Percentiles rank a stretch among this genome's conserved stretches.
Conservation (phyloP, 2,888 invertebrate species). For the Gibbula magus region DNA sequence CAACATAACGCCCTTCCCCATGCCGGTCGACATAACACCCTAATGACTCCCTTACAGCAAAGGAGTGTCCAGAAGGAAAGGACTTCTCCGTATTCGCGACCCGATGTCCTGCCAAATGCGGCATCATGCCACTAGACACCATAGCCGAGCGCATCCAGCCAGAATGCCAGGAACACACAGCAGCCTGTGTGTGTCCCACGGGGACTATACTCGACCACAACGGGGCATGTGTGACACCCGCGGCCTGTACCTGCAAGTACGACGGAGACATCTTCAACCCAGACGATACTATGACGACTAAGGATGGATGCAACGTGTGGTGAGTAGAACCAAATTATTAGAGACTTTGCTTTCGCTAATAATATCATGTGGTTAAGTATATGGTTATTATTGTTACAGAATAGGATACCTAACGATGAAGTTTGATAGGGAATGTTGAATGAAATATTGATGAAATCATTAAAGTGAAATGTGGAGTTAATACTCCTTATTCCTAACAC, state of each 20-base stretch:
- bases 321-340: not conserved
- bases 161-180: not conserved
- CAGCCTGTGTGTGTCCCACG: not conserved
- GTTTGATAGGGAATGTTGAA: no score
- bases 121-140: not conserved
- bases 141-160: not conserved
- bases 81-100: slow-evolving; percentile 10
- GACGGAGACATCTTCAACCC: not conserved
- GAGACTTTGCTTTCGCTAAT: no score
- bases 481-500: no score
- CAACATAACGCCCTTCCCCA: not conserved
- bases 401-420: no score
- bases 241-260: slow-evolving; percentile 1
- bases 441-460: no score
- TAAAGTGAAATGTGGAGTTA: no score
- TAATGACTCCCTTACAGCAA: not conserved
- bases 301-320: not conserved
- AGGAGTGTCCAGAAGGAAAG: slow-evolving; percentile 8
- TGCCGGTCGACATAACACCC: not conserved
- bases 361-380: no score
- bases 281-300: not conserved
- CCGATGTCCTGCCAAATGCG: slow-evolving; percentile 16
- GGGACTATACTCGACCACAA: not conserved
- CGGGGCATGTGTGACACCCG: not conserved
- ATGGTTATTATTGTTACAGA: no score